Evolutionary conservation across 2,797 vertebrate species (phyloP).

Genomic region (Helicolenus hilgendorfi): DNA sequence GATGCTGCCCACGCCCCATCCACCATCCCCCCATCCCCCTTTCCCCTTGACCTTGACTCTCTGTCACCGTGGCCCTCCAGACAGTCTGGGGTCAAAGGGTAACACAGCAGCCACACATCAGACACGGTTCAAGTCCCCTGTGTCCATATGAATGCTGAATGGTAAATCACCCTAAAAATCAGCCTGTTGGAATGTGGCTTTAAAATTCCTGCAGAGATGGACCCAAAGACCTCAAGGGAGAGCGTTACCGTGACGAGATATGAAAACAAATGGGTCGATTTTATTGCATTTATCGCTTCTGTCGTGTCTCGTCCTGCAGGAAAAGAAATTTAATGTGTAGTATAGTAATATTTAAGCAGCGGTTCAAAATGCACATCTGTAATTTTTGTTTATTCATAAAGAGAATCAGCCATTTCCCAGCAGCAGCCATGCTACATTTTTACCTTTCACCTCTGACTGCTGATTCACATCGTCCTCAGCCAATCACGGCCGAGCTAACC

Average conservation of each 20-base stretch:
- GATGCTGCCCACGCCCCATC: conserved; percentile 56
- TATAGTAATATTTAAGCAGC: not conserved
- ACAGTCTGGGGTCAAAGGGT: conserved; percentile 88
- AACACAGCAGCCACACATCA: conserved; percentile 88
- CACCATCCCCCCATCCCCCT: conserved; percentile 17
- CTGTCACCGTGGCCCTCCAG: conserved; percentile 82
- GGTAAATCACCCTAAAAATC: conserved; percentile 72
- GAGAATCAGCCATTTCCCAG: not conserved
- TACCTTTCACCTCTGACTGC: conserved; percentile 71
- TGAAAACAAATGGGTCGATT: not conserved
- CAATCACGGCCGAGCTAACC: conserved; percentile 59
- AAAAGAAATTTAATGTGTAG: not conserved
- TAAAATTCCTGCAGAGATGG: conserved; percentile 79
- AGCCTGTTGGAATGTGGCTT: conserved; percentile 84
- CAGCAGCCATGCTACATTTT: conserved; percentile 38
- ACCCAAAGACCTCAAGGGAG: not conserved
- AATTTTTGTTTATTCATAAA: not conserved
- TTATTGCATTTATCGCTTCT: not conserved
- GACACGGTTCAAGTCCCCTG: conserved; percentile 79
- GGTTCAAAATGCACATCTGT: not conserved
- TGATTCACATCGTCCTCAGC: conserved; percentile 42
- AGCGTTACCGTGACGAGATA: not conserved
- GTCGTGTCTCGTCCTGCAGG: not conserved
- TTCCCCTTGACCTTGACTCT: conserved; percentile 86
- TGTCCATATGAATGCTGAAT: conserved; percentile 79